Conservation (phyloP, 2,888 invertebrate genomes). For the Archaeoteleia sp. region DNA sequence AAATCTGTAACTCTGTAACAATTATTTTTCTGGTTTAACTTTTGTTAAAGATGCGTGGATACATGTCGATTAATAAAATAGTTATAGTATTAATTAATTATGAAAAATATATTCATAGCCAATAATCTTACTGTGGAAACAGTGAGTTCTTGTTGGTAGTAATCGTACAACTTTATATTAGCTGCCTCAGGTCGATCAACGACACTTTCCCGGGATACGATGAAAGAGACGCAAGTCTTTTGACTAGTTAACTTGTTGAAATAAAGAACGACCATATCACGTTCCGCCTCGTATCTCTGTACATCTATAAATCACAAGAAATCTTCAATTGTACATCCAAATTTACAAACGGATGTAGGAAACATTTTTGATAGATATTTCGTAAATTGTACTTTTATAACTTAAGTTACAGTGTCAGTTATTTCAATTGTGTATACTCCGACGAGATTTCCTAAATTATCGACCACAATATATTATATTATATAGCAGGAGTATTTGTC, state of each 20-base stretch:
- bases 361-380: no score
- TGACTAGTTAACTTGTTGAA: constrained; percentile 76
- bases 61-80: no score
- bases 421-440: no score
- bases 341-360: no score
- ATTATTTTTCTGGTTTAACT: background rate
- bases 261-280: constrained; percentile 76
- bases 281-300: constrained; percentile 77
- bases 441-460: background rate
- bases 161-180: constrained; percentile 79
- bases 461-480: no score
- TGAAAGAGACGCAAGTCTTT: constrained; percentile 76
- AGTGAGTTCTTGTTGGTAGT: constrained; percentile 79
- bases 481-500: no score
- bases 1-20: constrained; percentile 66
- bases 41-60: no score
- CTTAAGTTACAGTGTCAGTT: no score
- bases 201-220: constrained; percentile 74
- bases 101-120: background rate
- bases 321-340: no score
- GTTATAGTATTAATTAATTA: background rate
- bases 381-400: background rate
- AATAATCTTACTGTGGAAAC: constrained; percentile 76
- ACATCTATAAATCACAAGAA: constrained; percentile 68
- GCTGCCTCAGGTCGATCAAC: constrained; percentile 77